A percentile compares a stretch with the other conserved stretches of the same genome.
Conservation (phyloP, 2,797 vertebrate species). For the Enoplosus armatus region DNA sequence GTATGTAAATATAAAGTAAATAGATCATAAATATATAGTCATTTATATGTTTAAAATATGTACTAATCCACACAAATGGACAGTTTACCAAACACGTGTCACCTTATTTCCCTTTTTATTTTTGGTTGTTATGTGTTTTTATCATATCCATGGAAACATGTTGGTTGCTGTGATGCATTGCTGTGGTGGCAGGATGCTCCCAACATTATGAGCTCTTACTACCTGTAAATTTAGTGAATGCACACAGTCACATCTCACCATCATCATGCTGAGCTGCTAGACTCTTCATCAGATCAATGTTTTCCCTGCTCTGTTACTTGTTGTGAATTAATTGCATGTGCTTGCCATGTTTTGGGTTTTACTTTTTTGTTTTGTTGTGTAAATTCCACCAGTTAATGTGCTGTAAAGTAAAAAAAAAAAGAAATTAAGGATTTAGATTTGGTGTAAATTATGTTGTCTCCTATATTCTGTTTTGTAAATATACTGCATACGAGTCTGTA, state of each 20-base stretch:
- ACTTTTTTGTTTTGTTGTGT: not conserved
- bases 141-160: not conserved
- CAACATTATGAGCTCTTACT: not conserved
- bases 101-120: not conserved
- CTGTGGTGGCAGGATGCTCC: not conserved
- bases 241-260: not conserved
- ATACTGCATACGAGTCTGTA: not conserved
- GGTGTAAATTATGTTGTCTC: not conserved
- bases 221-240: not conserved
- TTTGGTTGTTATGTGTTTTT: not conserved
- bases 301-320: not conserved
- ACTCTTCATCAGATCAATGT: not conserved
- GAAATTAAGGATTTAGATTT: not conserved
- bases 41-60: conserved; percentile 34
- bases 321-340: not conserved
- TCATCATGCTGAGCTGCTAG: not conserved
- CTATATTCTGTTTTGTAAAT: not conserved
- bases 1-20: conserved; percentile 30
- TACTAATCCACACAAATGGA: not conserved
- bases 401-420: not conserved
- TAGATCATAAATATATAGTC: conserved; percentile 16
- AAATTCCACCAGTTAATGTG: not conserved
- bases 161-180: not conserved
- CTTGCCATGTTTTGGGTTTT: not conserved
- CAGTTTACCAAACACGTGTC: conserved; percentile 4